phyloP scores from a whole-genome alignment of 92 coral and sea anemone genomes.

The Zoanthus sociatus region DNA sequence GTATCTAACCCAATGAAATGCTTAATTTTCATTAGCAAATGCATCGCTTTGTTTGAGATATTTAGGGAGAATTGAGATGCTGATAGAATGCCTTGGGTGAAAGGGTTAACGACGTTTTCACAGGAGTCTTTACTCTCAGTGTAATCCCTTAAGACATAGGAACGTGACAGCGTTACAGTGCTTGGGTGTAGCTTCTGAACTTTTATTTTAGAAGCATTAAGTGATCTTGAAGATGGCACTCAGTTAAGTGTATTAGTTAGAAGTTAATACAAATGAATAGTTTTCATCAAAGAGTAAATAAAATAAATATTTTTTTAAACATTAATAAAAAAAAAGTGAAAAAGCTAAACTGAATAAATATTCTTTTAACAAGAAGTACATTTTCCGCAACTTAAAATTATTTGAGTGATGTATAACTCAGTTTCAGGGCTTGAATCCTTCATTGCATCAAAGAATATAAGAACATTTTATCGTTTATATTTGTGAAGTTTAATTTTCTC shows the following conservation, averaged over 20 bases:
- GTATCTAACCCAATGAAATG: too few relatives aligned
- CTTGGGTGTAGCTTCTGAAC: slow-evolving; percentile 22
- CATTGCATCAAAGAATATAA: not conserved
- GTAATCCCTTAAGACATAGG: not conserved
- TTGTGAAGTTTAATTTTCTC: not conserved
- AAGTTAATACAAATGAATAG: too few relatives aligned
- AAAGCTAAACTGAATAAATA: not conserved
- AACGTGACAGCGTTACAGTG: not conserved
- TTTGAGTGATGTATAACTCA: not conserved
- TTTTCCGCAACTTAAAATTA: not conserved
- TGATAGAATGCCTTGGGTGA: too few relatives aligned
- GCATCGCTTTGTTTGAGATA: too few relatives aligned
- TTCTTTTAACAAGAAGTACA: not conserved
- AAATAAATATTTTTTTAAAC: too few relatives aligned
- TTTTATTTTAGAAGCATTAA: too few relatives aligned
- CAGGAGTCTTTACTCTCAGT: not conserved
- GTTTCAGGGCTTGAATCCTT: not conserved
- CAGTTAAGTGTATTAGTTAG: too few relatives aligned
- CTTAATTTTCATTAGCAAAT: too few relatives aligned
- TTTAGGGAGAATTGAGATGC: too few relatives aligned
- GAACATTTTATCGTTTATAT: not conserved
- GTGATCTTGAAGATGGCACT: too few relatives aligned
- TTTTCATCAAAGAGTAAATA: too few relatives aligned
- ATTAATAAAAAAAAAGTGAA: not conserved
- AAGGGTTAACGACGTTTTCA: too few relatives aligned